These are phyloP conservation scores for Tenualosa thibaudeaui DNA, from an alignment of 2,797 vertebrate genomes.

Conservation along the genomic window DNA sequence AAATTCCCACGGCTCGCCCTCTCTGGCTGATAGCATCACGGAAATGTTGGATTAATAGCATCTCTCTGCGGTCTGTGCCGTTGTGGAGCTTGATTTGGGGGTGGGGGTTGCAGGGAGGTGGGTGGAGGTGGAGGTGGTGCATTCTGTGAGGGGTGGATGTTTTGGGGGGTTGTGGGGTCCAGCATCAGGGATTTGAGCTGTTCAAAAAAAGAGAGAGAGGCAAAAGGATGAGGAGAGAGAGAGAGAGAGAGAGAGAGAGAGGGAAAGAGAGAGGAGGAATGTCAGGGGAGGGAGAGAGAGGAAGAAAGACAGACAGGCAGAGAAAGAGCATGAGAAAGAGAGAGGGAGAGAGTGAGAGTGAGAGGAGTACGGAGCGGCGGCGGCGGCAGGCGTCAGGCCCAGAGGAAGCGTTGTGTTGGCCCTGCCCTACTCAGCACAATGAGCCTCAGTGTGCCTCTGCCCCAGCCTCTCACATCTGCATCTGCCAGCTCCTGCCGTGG, in stretches of 20 bases:
- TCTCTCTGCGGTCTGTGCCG: conserved; percentile 65
- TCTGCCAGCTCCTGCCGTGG: conserved; percentile 35
- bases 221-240: not conserved
- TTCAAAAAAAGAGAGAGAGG: not conserved
- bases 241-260: not conserved
- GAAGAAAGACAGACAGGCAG: not conserved
- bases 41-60: conserved; percentile 77
- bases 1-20: conserved; percentile 69
- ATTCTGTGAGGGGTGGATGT: not conserved
- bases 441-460: conserved; percentile 37
- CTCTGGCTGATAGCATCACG: conserved; percentile 66
- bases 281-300: not conserved
- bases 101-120: not conserved
- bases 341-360: not conserved
- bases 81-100: conserved; percentile 47
- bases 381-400: not conserved
- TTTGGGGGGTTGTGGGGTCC: not conserved
- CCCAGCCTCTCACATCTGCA: conserved; percentile 23
- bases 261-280: not conserved
- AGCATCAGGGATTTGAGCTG: not conserved
- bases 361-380: not conserved
- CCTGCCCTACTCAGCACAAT: conserved; percentile 33
- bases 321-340: conserved; percentile 3
- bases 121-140: not conserved
- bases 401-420: conserved; percentile 2